These are phyloP conservation scores for Diceros bicornis DNA, from an alignment of 2,797 vertebrate species.

Conservation along the genomic window DNA sequence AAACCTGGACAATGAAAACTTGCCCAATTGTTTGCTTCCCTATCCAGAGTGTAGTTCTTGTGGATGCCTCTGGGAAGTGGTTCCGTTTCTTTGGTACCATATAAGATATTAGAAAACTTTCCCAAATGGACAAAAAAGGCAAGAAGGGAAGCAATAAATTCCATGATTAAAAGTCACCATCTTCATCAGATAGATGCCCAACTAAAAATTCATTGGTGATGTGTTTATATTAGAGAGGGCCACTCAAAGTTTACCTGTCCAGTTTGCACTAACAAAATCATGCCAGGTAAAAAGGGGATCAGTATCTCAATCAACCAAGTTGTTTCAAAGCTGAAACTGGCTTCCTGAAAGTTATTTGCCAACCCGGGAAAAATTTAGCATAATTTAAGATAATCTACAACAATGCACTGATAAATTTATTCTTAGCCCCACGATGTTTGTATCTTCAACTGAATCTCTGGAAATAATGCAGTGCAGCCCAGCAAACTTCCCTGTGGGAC, in stretches of 20 bases:
- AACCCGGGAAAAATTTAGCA: not conserved
- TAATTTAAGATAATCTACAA: slow-evolving; percentile 32
- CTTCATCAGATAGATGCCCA: slow-evolving; percentile 6
- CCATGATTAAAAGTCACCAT: slow-evolving; percentile 21
- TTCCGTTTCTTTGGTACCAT: slow-evolving; percentile 42
- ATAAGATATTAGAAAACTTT: slow-evolving; percentile 15
- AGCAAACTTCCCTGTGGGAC: not conserved
- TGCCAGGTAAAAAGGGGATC: not conserved
- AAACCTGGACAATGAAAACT: not conserved
- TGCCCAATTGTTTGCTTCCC: not conserved
- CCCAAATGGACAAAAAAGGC: slow-evolving; percentile 8
- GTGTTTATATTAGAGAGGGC: not conserved
- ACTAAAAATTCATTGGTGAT: not conserved
- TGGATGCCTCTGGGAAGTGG: not conserved
- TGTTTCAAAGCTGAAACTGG: slow-evolving; percentile 34
- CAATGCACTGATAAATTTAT: not conserved
- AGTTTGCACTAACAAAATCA: slow-evolving; percentile 4
- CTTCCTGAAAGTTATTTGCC: slow-evolving; percentile 43
- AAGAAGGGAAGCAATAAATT: slow-evolving; percentile 30
- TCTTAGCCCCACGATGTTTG: not conserved
- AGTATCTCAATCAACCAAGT: not conserved
- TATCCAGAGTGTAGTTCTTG: not conserved
- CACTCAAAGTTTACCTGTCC: not conserved
- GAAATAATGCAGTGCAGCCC: not conserved
- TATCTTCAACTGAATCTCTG: slow-evolving; percentile 37